A percentile compares a stretch with the other conserved stretches of the same genome.
phyloP scores from a whole-genome alignment of 2,797 vertebrate genomes.

The Tamandua tetradactyla region DNA sequence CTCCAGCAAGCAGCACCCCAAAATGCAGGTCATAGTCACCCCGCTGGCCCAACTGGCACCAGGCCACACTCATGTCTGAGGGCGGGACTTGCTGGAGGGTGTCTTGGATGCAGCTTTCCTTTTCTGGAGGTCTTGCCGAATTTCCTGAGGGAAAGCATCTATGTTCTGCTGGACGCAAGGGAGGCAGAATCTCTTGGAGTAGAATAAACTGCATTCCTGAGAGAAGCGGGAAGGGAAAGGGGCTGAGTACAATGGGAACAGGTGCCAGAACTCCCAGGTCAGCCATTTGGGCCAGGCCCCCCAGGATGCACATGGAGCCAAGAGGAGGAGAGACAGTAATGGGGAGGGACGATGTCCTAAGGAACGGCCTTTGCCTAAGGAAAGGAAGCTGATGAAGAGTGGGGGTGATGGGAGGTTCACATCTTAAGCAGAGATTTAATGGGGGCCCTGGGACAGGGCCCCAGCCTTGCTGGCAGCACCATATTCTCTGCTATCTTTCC shows the following conservation, averaged over 20 bases:
- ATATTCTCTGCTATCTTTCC: background rate
- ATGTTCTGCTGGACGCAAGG: conserved; percentile 89
- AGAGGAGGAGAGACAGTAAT: background rate
- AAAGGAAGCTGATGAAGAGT: no score
- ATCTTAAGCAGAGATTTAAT: background rate
- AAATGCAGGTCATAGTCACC: no score
- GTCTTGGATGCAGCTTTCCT: conserved; percentile 81
- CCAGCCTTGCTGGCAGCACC: background rate
- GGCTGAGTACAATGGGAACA: background rate
- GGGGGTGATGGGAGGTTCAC: background rate
- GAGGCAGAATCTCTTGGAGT: conserved; percentile 92
- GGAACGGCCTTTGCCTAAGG: no score
- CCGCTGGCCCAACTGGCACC: rapidly evolving
- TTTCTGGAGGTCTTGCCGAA: conserved; percentile 89
- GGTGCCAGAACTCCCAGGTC: no score
- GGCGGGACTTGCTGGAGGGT: background rate
- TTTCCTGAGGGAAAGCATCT: conserved; percentile 91
- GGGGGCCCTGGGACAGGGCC: background rate
- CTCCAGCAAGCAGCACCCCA: background rate
- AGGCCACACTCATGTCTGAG: background rate
- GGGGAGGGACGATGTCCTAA: background rate
- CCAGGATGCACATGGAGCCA: background rate
- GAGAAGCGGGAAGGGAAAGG: background rate
- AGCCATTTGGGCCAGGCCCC: no score
- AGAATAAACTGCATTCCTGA: conserved; percentile 95